These are phyloP conservation scores for Lacerta viridis DNA, from an alignment of 2,797 vertebrate genomes.

Conservation along the genomic window DNA sequence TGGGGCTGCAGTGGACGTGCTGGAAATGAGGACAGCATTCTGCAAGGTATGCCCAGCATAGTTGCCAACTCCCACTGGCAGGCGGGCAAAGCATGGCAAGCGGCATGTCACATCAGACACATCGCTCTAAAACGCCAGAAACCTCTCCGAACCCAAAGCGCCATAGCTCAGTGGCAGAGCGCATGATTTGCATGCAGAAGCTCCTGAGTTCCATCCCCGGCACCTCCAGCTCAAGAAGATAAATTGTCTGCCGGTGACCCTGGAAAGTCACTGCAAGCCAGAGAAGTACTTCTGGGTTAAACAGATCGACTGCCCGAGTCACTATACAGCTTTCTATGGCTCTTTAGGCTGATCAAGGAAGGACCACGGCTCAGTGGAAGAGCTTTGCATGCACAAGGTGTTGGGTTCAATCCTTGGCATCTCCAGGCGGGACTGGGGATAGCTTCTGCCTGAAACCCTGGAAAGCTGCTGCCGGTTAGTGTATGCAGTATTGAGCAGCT, in stretches of 20 bases:
- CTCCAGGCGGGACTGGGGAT: no score
- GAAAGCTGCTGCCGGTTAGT: no score
- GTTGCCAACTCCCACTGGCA: not conserved
- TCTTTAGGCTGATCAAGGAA: not conserved
- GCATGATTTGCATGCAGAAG: not conserved
- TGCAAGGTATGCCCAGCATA: not conserved
- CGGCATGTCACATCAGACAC: not conserved
- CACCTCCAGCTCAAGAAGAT: no score
- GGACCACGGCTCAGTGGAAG: no score
- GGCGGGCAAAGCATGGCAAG: not conserved
- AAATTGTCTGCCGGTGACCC: no score
- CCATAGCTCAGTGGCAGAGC: not conserved
- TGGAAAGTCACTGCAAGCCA: not conserved
- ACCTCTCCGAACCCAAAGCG: not conserved
- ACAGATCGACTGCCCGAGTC: not conserved
- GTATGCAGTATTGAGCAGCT: no score
- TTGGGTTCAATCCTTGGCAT: no score
- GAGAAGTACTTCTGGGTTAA: not conserved
- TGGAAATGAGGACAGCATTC: not conserved
- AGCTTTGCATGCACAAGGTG: no score
- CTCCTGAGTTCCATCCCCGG: no score
- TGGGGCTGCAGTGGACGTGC: not conserved
- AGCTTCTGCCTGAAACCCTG: no score
- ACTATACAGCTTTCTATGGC: not conserved
- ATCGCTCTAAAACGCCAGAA: not conserved